phyloP scores from a whole-genome alignment of 2,797 vertebrate genomes.

The Muraenolepis orangiensis region DNA sequence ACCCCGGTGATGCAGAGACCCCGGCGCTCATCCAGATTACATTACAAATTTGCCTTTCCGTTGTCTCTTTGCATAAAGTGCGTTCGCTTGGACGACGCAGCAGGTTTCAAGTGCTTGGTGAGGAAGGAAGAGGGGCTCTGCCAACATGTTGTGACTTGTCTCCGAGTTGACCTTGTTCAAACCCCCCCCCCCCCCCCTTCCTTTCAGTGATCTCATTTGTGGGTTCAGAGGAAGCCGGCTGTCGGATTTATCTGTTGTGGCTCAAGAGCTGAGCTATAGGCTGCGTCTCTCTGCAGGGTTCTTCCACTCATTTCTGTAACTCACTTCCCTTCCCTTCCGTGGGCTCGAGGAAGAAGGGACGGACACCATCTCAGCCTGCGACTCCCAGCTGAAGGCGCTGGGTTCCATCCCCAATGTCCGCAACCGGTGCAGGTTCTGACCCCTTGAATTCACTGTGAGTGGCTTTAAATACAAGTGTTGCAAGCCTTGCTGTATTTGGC shows the following conservation, averaged over 20 bases:
- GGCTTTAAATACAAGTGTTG: neutral
- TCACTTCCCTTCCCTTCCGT: no score
- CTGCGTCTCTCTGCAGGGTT: conserved; percentile 41
- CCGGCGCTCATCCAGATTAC: conserved; percentile 75
- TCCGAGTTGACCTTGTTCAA: conserved; percentile 73
- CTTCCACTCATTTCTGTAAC: conserved; percentile 62
- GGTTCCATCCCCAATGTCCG: neutral
- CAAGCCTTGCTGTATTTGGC: neutral
- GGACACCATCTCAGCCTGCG: neutral
- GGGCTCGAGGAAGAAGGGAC: neutral
- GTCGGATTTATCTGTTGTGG: conserved; percentile 69
- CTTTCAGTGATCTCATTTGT: conserved; percentile 76
- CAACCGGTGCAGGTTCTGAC: neutral
- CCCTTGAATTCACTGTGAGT: neutral
- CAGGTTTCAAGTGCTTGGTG: conserved; percentile 62
- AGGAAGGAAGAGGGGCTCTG: conserved; percentile 72
- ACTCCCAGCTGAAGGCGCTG: neutral
- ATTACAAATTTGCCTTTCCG: conserved; percentile 66
- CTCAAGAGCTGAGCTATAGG: conserved; percentile 68
- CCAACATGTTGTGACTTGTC: conserved; percentile 66
- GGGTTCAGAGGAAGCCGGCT: conserved; percentile 44
- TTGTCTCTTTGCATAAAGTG: conserved; percentile 70
- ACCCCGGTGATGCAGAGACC: conserved; percentile 65
- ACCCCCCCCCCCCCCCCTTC: conserved; percentile 12
- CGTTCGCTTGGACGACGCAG: conserved; percentile 62